Conservation (phyloP, 2,113 vertebrate species). For the Misgurnus mizolepis region DNA sequence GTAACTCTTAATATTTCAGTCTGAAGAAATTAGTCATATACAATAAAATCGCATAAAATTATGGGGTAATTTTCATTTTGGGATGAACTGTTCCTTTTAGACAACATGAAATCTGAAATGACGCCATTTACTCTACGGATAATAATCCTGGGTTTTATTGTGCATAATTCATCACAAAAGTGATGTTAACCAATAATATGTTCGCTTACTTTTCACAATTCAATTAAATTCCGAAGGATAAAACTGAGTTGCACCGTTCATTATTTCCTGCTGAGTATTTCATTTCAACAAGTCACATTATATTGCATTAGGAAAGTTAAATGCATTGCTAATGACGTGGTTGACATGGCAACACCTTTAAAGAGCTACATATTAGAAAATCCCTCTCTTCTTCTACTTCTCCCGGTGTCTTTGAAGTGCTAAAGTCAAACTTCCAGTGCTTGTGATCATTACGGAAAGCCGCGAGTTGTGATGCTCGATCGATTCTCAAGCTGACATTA, state of each 20-base stretch:
- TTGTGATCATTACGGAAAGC: conserved; percentile 6
- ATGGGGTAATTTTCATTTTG: no score
- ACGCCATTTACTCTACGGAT: no score
- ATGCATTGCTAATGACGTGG: neutral
- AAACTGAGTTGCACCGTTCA: neutral
- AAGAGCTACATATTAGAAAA: neutral
- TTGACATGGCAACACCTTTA: conserved; percentile 8
- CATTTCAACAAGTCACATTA: neutral
- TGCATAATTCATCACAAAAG: neutral
- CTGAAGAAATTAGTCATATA: no score
- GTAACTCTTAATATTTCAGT: no score
- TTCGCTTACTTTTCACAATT: neutral
- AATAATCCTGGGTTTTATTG: no score
- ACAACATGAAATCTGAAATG: no score
- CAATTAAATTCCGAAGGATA: neutral
- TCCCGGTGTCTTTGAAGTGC: neutral
- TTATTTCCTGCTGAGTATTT: neutral
- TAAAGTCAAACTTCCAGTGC: neutral
- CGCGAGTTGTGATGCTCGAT: conserved; percentile 2
- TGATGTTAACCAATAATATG: neutral
- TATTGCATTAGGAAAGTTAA: neutral
- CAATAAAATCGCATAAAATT: no score
- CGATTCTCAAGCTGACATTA: conserved; percentile 18
- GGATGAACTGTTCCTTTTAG: no score
- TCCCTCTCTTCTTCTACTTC: no score